These are phyloP conservation scores for Perccottus glenii DNA, from an alignment of 2,113 vertebrate species.

Conservation along the genomic window DNA sequence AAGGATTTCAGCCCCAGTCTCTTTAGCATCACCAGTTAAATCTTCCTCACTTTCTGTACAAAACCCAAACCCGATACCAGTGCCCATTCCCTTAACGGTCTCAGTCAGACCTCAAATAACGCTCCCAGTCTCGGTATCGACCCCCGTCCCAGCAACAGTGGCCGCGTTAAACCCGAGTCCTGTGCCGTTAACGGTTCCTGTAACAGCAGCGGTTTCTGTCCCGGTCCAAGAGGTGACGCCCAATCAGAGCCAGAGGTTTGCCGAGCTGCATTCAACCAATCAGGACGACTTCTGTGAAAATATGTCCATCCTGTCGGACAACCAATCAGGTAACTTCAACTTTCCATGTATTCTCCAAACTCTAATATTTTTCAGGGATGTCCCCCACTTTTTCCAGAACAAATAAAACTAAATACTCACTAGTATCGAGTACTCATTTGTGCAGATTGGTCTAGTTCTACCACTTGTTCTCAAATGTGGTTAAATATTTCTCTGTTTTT, in stretches of 20 bases:
- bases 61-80: not conserved
- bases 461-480: too few species aligned
- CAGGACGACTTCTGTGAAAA: slow-evolving; percentile 74
- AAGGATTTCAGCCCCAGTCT: not conserved
- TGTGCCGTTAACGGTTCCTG: not conserved
- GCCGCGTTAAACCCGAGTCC: not conserved
- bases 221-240: slow-evolving; percentile 21
- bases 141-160: not conserved
- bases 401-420: too few species aligned
- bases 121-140: not conserved
- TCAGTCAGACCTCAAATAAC: not conserved
- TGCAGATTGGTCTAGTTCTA: too few species aligned
- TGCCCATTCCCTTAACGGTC: not conserved
- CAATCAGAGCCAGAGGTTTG: slow-evolving; percentile 25
- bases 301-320: slow-evolving; percentile 75
- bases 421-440: too few species aligned
- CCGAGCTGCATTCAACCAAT: slow-evolving; percentile 23
- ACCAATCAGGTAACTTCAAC: slow-evolving; percentile 74
- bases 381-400: too few species aligned
- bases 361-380: too few species aligned
- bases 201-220: not conserved
- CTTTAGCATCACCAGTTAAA: not conserved
- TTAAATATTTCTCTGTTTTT: too few species aligned
- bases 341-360: not conserved
- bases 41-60: not conserved